Conservation (phyloP, 2,113 vertebrate species). For the Alexandromys fortis region DNA sequence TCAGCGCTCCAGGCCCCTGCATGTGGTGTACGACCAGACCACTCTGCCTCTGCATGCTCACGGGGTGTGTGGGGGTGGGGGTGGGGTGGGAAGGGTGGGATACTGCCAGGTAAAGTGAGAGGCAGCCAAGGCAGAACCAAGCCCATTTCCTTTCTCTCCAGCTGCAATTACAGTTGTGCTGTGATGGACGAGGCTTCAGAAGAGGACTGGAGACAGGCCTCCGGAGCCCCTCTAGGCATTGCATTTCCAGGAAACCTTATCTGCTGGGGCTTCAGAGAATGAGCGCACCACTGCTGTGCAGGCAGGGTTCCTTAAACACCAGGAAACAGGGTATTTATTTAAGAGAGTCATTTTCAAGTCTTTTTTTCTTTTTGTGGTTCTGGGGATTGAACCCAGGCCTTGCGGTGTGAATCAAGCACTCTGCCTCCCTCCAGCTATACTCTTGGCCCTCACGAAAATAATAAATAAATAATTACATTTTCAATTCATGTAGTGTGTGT, state of each 20-base stretch:
- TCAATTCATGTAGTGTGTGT: background rate
- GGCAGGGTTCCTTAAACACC: conserved; percentile 35
- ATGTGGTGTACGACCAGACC: fast-evolving
- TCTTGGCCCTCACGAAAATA: background rate
- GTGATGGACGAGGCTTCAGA: background rate
- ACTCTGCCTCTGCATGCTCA: background rate
- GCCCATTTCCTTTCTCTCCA: background rate
- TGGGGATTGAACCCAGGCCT: background rate
- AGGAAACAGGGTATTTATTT: background rate
- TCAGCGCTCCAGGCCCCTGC: too few relatives aligned
- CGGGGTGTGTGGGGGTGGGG: too few relatives aligned
- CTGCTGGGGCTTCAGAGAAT: background rate
- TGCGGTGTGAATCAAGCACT: background rate
- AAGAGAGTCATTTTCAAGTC: conserved; percentile 25
- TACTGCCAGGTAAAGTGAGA: background rate
- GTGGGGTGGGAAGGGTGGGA: too few relatives aligned
- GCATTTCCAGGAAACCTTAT: background rate
- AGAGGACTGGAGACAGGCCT: background rate
- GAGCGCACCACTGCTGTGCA: background rate
- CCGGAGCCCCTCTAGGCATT: background rate
- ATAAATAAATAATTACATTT: background rate
- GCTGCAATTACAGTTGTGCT: background rate
- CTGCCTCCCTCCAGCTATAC: background rate
- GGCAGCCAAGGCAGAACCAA: background rate
- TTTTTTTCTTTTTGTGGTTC: background rate